Base-by-base conservation (phyloP, 2,888 invertebrate species). In the Acanthococcus lagerstroemiae region DNA sequence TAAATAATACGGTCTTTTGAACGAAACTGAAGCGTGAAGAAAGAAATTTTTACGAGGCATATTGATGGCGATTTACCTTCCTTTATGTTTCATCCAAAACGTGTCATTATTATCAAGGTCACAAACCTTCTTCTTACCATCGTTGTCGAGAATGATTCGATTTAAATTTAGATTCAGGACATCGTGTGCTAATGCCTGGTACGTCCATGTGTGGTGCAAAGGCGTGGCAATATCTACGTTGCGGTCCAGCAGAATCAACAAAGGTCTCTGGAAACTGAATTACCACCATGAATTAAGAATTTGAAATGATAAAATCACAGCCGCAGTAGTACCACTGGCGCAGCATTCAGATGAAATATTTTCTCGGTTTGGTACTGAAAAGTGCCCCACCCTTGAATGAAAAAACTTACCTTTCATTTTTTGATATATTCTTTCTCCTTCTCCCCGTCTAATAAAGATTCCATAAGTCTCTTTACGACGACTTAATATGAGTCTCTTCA, bases 131-230 rank as follows among this genome's bases (percentile, higher is more conserved):
- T 94, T 95, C 6, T 84, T 79, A 65, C 85, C 82, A 3, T 84
- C 83, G 72, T 88, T 88, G 68, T 84, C 83, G 15, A 90, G 83
- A 50, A 84, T 82, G 0, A 90, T 83, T 69, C 80, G 72, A 78
- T 99, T 99, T 66, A 96, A 79, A 7, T 92, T 86, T 71, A 96
- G 80, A 74, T 95, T 92, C 66, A 99, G 77, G 4, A 97, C 89
- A 80, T 99, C 99, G 77, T 99, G 97, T 24, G 93, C 88, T 65
- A 99, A 78, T 1, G 99, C 97, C 78, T 99, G 99, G 77, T 99
- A 99, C 0, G 97, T 99, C 99, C 99, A 99, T 0, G 99, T 96
- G 77, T 99, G 99, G 80, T 97, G 97, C 68, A 99, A 79, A 24
- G 95, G 95, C 48, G 97, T 99, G 1, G 96, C 95, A 84, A 99